phyloP scores from a whole-genome alignment of 2,797 vertebrate genomes.

The Prunella strophiata region DNA sequence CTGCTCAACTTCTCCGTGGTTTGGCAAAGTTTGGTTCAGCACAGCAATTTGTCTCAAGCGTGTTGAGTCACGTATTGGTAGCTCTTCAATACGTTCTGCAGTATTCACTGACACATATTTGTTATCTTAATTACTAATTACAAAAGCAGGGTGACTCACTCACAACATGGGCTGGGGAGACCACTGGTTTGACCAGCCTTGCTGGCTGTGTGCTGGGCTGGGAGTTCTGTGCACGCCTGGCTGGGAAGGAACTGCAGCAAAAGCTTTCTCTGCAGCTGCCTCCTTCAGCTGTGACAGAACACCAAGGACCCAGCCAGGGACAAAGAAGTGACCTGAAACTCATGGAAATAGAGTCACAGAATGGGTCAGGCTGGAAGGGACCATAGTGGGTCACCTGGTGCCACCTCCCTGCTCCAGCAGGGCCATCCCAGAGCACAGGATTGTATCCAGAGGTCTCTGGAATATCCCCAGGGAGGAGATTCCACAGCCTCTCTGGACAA shows the following conservation, averaged over 20 bases:
- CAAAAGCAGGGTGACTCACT: background rate
- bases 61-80: background rate
- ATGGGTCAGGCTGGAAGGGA: background rate
- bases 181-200: background rate
- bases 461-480: too few species aligned
- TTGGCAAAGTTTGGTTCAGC: background rate
- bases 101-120: background rate
- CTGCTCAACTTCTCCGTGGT: background rate
- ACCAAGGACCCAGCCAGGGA: background rate
- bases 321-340: background rate
- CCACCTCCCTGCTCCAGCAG: background rate
- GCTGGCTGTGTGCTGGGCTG: background rate
- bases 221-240: background rate
- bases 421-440: too few species aligned
- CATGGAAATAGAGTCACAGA: background rate
- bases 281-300: background rate
- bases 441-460: too few species aligned
- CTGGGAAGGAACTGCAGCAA: background rate
- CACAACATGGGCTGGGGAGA: background rate
- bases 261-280: background rate
- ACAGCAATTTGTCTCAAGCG: background rate
- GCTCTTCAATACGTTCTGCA: background rate
- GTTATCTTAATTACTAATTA: conserved; percentile 15
- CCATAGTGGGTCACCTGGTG: background rate
- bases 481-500: too few species aligned